Evolutionary conservation across 2,797 vertebrate genomes (phyloP).

Genomic region (Mormyrops attenuatus): DNA sequence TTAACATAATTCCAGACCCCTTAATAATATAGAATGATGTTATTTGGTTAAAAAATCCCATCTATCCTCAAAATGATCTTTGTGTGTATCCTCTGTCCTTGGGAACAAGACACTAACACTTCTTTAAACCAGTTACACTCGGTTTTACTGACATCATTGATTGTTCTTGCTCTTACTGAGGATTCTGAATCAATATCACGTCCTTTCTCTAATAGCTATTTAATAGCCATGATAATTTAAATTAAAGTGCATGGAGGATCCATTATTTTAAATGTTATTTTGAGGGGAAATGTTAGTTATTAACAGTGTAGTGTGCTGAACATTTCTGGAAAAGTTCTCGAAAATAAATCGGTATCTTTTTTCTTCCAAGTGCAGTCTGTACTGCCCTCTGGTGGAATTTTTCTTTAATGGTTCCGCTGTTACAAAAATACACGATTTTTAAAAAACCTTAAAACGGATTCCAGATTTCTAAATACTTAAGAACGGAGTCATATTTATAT

Average conservation of each 20-base stretch:
- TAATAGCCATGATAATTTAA: slow-evolving; percentile 10
- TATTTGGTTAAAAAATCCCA: neutral
- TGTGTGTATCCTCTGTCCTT: neutral
- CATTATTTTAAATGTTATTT: slow-evolving; percentile 7
- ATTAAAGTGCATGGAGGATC: neutral
- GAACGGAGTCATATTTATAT: neutral
- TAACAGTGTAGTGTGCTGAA: neutral
- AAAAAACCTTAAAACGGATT: neutral
- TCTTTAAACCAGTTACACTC: neutral
- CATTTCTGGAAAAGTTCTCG: neutral
- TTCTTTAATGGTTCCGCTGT: neutral
- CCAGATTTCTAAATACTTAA: neutral
- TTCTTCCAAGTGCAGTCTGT: neutral
- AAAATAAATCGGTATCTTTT: neutral
- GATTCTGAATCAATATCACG: neutral
- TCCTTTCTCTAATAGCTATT: slow-evolving; percentile 4
- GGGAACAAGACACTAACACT: neutral
- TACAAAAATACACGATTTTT: neutral
- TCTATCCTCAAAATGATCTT: neutral
- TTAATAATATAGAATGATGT: neutral
- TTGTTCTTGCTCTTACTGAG: neutral
- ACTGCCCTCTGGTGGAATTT: slow-evolving; percentile 18
- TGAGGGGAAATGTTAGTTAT: neutral
- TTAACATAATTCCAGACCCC: neutral
- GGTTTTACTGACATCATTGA: neutral